phyloP scores from a whole-genome alignment of 2,888 invertebrate genomes.

The Orthosia gothica region DNA sequence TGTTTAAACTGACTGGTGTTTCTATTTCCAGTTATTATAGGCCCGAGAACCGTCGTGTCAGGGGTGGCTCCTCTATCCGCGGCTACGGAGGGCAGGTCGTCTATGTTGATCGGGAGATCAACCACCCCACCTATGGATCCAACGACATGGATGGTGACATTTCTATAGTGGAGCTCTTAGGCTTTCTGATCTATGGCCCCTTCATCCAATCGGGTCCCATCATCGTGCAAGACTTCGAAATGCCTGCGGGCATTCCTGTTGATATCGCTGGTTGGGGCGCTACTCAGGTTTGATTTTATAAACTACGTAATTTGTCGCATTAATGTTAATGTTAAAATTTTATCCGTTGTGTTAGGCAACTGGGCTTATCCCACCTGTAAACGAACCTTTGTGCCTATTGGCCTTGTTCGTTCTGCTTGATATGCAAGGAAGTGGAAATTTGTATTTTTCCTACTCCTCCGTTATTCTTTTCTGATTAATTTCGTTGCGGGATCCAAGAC shows the following conservation, averaged over 20 bases:
- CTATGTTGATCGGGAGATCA: slow-evolving; percentile 64
- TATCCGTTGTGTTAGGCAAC: too few species aligned
- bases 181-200: slow-evolving; percentile 58
- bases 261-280: slow-evolving; percentile 78
- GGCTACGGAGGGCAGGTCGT: slow-evolving; percentile 74
- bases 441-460: too few species aligned
- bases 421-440: too few species aligned
- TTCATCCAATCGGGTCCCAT: slow-evolving; percentile 71
- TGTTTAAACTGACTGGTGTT: too few species aligned
- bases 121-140: slow-evolving; percentile 75
- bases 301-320: too few species aligned
- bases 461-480: too few species aligned
- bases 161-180: slow-evolving; percentile 70
- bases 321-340: too few species aligned
- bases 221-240: slow-evolving; percentile 49
- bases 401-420: too few species aligned
- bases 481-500: too few species aligned
- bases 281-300: slow-evolving; percentile 63
- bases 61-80: slow-evolving; percentile 77
- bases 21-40: slow-evolving; percentile 67
- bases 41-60: slow-evolving; percentile 72
- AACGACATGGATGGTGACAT: slow-evolving; percentile 76
- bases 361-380: too few species aligned
- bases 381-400: too few species aligned
- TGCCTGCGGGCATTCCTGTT: slow-evolving; percentile 72